Percentiles rank a stretch among this genome's conserved stretches.
Conservation (phyloP, 2,888 invertebrate genomes). For the Heliconius charithonia region DNA sequence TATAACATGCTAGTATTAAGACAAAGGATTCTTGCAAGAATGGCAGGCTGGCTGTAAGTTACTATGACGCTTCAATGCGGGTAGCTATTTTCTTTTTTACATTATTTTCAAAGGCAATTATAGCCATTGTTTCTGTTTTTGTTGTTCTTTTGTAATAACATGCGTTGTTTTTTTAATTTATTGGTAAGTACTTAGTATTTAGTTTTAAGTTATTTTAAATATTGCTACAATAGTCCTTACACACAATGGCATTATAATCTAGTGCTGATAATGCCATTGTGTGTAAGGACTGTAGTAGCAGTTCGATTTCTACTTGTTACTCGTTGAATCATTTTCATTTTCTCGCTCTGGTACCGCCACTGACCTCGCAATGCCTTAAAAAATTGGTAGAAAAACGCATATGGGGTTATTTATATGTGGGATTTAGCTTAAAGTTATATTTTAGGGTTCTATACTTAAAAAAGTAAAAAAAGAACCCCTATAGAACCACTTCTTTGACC, state of each 20-base stretch:
- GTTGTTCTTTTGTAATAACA: slow-evolving; percentile 23
- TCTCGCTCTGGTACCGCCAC: background rate
- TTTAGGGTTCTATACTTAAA: too few relatives aligned
- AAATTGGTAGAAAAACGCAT: too few relatives aligned
- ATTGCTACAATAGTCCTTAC: background rate
- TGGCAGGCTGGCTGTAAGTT: slow-evolving; percentile 7
- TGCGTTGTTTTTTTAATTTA: background rate
- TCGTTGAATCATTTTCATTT: background rate
- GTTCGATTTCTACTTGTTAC: background rate
- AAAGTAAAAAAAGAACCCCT: too few relatives aligned
- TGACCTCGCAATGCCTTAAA: background rate
- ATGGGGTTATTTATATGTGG: too few relatives aligned
- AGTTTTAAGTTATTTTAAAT: background rate
- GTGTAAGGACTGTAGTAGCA: too few relatives aligned
- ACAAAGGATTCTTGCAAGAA: slow-evolving; percentile 32
- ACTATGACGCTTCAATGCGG: slow-evolving; percentile 29
- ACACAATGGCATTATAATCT: background rate
- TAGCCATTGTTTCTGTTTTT: slow-evolving; percentile 22
- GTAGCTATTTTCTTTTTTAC: slow-evolving; percentile 28
- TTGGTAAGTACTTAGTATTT: background rate
- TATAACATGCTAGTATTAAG: slow-evolving; percentile 11
- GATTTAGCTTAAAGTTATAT: too few relatives aligned
- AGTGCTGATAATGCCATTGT: too few relatives aligned
- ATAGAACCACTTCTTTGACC: too few relatives aligned
- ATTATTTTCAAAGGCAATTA: slow-evolving; percentile 30